These are phyloP conservation scores for Drosophila paramelanica DNA, from an alignment of 2,888 invertebrate species.

Conservation along the genomic window DNA sequence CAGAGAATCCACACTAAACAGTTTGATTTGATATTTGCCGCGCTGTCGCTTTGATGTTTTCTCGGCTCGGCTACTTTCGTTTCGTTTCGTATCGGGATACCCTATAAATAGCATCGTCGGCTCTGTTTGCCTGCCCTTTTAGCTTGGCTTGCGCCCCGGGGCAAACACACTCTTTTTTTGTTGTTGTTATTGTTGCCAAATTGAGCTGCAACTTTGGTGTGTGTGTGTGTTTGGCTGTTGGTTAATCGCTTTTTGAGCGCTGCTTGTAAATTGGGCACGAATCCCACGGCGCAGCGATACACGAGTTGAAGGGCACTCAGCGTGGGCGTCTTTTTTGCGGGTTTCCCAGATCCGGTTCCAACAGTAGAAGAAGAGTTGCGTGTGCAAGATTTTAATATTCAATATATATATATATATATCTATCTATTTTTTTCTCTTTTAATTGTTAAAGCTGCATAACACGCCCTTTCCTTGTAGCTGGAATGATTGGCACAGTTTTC, in stretches of 20 bases:
- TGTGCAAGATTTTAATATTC: conserved; percentile 24
- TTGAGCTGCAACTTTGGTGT: conserved; percentile 52
- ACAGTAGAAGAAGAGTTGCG: conserved; percentile 5
- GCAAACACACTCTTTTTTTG: neutral
- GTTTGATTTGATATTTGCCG: conserved; percentile 47
- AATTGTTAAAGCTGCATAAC: conserved; percentile 23
- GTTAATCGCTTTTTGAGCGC: conserved; percentile 32
- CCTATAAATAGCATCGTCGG: conserved; percentile 38
- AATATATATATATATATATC: neutral
- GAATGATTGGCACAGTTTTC: conserved; percentile 37
- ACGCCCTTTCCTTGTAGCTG: conserved; percentile 32
- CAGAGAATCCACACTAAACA: neutral
- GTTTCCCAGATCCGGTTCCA: conserved; percentile 55
- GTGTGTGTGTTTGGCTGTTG: conserved; percentile 16
- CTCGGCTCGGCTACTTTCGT: conserved; percentile 46
- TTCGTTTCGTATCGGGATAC: conserved; percentile 12
- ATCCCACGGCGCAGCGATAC: conserved; percentile 19
- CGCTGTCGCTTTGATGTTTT: conserved; percentile 68
- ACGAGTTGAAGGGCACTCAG: conserved; percentile 37
- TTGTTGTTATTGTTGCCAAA: conserved; percentile 30
- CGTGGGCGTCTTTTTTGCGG: conserved; percentile 48
- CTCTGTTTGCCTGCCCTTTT: conserved; percentile 43
- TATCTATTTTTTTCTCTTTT: conserved; percentile 1
- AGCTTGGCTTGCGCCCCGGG: neutral
- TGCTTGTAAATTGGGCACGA: conserved; percentile 12